phyloP scores from a whole-genome alignment of 2,113 vertebrate species.

The Solenodon paradoxus region DNA sequence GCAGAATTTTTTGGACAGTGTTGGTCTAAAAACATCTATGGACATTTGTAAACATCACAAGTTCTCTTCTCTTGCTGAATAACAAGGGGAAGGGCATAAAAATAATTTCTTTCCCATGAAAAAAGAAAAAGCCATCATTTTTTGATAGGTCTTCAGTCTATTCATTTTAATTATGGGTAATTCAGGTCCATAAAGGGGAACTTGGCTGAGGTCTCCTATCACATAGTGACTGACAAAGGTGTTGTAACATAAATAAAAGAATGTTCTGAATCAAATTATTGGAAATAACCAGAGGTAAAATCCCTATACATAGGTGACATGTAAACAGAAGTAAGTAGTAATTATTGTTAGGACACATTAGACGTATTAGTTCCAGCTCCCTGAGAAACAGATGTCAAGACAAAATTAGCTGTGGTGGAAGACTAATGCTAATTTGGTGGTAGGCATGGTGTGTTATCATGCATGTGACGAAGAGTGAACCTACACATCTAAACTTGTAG shows the following conservation, averaged over 20 bases:
- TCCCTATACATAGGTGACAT: not conserved
- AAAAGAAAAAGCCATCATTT: not conserved
- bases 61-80: not conserved
- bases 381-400: not conserved
- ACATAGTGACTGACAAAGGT: not conserved
- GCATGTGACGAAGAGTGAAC: no score
- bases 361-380: not conserved
- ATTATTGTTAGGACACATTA: not conserved
- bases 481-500: no score
- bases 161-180: constrained; percentile 27
- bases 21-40: not conserved
- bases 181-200: not conserved
- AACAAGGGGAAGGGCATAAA: not conserved
- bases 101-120: not conserved
- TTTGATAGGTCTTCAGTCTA: constrained; percentile 13
- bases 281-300: not conserved
- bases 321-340: not conserved
- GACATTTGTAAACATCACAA: not conserved
- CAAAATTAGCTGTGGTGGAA: no score
- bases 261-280: constrained; percentile 9
- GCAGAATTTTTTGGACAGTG: constrained; percentile 7
- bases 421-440: no score
- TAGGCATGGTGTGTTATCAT: no score
- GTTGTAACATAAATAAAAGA: not conserved
- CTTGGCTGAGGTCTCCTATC: not conserved